Percentiles rank a stretch among this genome's conserved stretches.
Evolutionary conservation across 2,888 invertebrate genomes (phyloP).

Genomic region (Lochmaea crataegi): DNA sequence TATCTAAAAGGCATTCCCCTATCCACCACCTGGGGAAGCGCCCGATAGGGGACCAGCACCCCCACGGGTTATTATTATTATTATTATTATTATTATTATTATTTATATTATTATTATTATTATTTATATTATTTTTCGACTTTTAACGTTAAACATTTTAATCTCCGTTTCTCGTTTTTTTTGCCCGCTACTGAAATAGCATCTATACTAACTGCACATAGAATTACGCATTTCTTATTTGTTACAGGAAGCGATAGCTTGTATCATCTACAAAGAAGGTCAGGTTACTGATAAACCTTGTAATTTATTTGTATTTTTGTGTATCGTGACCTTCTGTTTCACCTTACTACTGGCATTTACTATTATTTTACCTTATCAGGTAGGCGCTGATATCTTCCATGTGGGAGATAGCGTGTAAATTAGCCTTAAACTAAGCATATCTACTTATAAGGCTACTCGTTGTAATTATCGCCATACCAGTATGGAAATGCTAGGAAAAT

Average conservation of each 20-base stretch:
- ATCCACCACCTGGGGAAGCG: no score
- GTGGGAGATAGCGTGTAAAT: constrained; percentile 21
- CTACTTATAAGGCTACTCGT: constrained; percentile 2
- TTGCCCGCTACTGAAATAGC: neutral
- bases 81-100: no score
- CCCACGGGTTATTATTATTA: no score
- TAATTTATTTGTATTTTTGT: constrained; percentile 39
- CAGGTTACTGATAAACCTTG: constrained; percentile 44
- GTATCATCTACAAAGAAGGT: constrained; percentile 45
- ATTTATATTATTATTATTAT: no score
- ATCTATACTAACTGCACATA: constrained; percentile 12
- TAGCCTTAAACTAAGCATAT: constrained; percentile 13
- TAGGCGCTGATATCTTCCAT: constrained; percentile 27
- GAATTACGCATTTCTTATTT: constrained; percentile 45
- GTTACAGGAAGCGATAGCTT: constrained; percentile 45
- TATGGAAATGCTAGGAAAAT: constrained; percentile 10
- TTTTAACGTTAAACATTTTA: neutral
- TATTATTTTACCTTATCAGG: constrained; percentile 37
- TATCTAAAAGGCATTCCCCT: no score
- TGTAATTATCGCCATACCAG: constrained; percentile 8
- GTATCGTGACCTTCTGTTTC: constrained; percentile 34
- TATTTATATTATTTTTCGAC: no score
- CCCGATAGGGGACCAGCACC: no score
- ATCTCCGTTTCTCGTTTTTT: neutral
- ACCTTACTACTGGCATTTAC: constrained; percentile 24